Evolutionary conservation across 1,140 invertebrate species (phyloP).

Genomic region (Heliconius himera): DNA sequence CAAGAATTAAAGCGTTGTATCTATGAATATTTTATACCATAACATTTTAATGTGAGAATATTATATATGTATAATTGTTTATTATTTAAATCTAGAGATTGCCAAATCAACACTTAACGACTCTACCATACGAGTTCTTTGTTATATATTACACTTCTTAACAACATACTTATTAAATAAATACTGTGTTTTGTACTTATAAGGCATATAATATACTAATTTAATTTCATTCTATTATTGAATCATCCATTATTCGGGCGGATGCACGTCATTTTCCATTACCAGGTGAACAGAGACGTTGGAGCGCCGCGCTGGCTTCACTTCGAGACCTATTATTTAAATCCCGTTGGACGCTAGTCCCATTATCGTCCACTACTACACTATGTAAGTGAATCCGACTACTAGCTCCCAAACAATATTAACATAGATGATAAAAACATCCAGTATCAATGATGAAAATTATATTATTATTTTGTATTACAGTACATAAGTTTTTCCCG

Average conservation of each 20-base stretch:
- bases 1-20: no score
- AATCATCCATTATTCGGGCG: conserved; percentile 10
- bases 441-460: conserved; percentile 37
- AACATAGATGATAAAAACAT: conserved; percentile 25
- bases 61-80: no score
- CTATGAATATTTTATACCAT: no score
- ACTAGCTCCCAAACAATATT: conserved; percentile 35
- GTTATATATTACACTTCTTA: no score
- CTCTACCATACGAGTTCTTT: no score
- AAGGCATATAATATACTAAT: background rate
- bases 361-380: conserved; percentile 43
- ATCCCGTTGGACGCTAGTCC: conserved; percentile 48
- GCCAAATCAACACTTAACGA: no score
- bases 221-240: conserved; percentile 1
- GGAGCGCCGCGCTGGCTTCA: conserved; percentile 35
- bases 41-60: no score
- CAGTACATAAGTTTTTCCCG: no score
- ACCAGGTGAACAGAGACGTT: conserved; percentile 43
- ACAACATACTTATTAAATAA: no score
- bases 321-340: conserved; percentile 53
- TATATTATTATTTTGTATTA: background rate
- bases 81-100: no score
- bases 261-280: conserved; percentile 47
- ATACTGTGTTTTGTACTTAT: no score
- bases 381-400: conserved; percentile 42